Conservation (phyloP, 2,888 invertebrate genomes). For the Aleiodes testaceus region DNA sequence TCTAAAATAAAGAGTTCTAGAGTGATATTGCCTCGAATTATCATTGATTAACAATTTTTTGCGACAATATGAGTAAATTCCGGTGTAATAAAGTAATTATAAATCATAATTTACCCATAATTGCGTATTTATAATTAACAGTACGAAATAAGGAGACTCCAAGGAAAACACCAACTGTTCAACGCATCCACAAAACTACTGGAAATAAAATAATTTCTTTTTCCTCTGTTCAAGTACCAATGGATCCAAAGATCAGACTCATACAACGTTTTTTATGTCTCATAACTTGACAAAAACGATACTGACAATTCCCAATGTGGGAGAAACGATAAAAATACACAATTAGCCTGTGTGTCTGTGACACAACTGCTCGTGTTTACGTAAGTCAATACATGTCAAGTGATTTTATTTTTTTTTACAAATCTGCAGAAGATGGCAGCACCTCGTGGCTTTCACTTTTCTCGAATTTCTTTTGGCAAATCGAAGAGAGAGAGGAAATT, state of each 20-base stretch:
- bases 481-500: background rate
- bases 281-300: slow-evolving; percentile 9
- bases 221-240: no score
- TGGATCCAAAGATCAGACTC: background rate
- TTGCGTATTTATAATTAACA: no score
- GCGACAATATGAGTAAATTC: no score
- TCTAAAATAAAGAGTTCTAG: no score
- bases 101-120: no score
- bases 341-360: background rate
- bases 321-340: background rate
- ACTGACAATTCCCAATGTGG: slow-evolving; percentile 3
- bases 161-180: no score
- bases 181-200: no score
- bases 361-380: slow-evolving; percentile 6
- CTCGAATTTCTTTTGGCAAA: background rate
- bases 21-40: no score
- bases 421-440: background rate
- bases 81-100: no score
- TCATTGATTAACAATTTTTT: no score
- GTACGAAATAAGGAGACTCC: no score
- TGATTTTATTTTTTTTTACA: background rate
- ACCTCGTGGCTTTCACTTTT: slow-evolving; percentile 1
- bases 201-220: no score
- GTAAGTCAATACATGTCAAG: slow-evolving; percentile 2
- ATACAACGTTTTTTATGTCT: background rate